These are phyloP conservation scores for Thera britannica DNA, from an alignment of 2,888 invertebrate species.

Conservation along the genomic window DNA sequence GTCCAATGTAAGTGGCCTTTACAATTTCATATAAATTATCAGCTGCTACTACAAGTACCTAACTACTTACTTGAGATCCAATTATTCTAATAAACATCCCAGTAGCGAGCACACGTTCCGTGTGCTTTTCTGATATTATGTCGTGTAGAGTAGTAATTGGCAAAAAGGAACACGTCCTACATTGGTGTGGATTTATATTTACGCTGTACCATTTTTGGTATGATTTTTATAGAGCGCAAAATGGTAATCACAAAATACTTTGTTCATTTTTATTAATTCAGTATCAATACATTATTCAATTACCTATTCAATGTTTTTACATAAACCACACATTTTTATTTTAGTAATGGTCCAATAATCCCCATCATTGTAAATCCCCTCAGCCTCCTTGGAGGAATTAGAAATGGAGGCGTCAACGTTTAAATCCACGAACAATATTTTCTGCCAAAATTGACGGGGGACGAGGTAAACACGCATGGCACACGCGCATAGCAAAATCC, in stretches of 20 bases:
- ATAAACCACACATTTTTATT: background rate
- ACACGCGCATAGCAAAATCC: too few species aligned
- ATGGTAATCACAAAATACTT: slow-evolving; percentile 15
- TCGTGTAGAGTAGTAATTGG: slow-evolving; percentile 14
- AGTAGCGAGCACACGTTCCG: slow-evolving; percentile 4
- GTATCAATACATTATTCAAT: too few species aligned
- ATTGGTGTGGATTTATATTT: slow-evolving; percentile 39
- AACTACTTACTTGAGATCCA: background rate
- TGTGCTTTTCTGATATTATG: slow-evolving; percentile 1
- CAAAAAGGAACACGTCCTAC: slow-evolving; percentile 31
- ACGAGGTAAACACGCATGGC: too few species aligned
- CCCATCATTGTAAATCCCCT: background rate
- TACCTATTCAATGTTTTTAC: background rate
- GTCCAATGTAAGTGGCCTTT: background rate
- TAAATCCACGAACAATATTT: too few species aligned
- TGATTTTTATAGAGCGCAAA: slow-evolving; percentile 38
- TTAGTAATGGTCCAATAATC: background rate
- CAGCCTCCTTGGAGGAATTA: too few species aligned
- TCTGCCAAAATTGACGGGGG: too few species aligned
- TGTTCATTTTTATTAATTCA: too few species aligned
- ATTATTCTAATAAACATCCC: background rate
- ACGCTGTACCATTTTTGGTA: slow-evolving; percentile 38
- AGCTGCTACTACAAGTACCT: slow-evolving; percentile 1
- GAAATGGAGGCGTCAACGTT: too few species aligned
- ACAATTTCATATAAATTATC: background rate